Evolutionary conservation across 2,888 invertebrate genomes (phyloP).

Genomic region (Beris morrisii): DNA sequence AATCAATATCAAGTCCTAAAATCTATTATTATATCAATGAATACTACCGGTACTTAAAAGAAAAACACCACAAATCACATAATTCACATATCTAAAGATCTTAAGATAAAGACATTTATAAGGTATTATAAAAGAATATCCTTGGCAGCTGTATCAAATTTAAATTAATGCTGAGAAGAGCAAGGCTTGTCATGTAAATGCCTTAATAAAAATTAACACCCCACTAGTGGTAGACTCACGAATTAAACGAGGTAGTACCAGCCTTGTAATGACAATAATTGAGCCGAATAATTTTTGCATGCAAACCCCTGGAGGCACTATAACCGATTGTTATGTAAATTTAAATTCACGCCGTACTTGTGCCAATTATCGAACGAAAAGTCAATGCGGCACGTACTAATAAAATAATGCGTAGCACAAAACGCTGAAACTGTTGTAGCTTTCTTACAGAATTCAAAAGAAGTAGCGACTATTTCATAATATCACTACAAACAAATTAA

Average conservation of each 20-base stretch:
- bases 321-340: slow-evolving; percentile 39
- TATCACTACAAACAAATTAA: slow-evolving; percentile 4
- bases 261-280: slow-evolving; percentile 36
- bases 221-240: slow-evolving; percentile 21
- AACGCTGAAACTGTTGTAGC: background rate
- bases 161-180: background rate
- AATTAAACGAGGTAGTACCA: slow-evolving; percentile 30
- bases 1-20: too few species aligned
- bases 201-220: slow-evolving; percentile 37
- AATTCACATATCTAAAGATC: too few species aligned
- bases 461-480: slow-evolving; percentile 9
- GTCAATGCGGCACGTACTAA: slow-evolving; percentile 10
- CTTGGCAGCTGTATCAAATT: slow-evolving; percentile 23
- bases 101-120: too few species aligned
- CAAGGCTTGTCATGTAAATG: slow-evolving; percentile 25
- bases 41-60: too few species aligned
- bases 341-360: slow-evolving; percentile 23
- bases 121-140: background rate
- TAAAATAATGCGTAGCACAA: too few species aligned
- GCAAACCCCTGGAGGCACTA: slow-evolving; percentile 34
- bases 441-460: background rate
- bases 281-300: slow-evolving; percentile 39
- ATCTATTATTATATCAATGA: too few species aligned
- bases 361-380: slow-evolving; percentile 31
- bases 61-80: too few species aligned